Evolutionary conservation across 2,113 vertebrate species (phyloP).

Genomic region (Lepus timidus): DNA sequence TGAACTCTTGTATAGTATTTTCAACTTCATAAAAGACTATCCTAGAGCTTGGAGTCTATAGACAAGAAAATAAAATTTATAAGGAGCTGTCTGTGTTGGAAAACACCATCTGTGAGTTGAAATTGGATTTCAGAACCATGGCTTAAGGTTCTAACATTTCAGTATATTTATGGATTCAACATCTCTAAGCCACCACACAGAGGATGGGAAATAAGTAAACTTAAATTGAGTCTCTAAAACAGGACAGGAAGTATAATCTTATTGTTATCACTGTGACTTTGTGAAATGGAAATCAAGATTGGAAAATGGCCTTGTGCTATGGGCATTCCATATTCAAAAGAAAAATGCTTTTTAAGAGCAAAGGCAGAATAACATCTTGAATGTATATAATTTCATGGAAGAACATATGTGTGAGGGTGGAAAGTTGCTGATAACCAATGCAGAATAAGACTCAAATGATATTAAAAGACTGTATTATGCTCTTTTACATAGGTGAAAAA

Average conservation of each 20-base stretch:
- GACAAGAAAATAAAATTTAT: conserved; percentile 65
- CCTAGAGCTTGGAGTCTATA: not conserved
- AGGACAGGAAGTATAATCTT: conserved; percentile 41
- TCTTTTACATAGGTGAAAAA: not conserved
- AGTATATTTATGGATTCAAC: conserved; percentile 52
- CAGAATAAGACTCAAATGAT: not conserved
- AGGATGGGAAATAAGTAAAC: conserved; percentile 52
- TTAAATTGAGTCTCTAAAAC: conserved; percentile 60
- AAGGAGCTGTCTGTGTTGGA: conserved; percentile 47
- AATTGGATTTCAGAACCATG: conserved; percentile 63
- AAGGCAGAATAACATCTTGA: not conserved
- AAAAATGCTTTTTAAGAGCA: not conserved
- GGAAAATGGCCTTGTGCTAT: not conserved
- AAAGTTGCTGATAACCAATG: not conserved
- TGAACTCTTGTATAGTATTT: not conserved
- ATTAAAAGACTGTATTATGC: not conserved
- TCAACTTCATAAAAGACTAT: conserved; percentile 43
- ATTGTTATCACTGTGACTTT: conserved; percentile 55
- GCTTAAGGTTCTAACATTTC: conserved; percentile 53
- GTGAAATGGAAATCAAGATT: conserved; percentile 69
- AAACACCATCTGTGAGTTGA: conserved; percentile 57
- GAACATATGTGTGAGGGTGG: not conserved
- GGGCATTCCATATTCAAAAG: conserved; percentile 7
- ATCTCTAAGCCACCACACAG: conserved; percentile 34
- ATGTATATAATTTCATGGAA: not conserved